phyloP scores from a whole-genome alignment of 1,140 invertebrate species.

The Doryteuthis pealeii region DNA sequence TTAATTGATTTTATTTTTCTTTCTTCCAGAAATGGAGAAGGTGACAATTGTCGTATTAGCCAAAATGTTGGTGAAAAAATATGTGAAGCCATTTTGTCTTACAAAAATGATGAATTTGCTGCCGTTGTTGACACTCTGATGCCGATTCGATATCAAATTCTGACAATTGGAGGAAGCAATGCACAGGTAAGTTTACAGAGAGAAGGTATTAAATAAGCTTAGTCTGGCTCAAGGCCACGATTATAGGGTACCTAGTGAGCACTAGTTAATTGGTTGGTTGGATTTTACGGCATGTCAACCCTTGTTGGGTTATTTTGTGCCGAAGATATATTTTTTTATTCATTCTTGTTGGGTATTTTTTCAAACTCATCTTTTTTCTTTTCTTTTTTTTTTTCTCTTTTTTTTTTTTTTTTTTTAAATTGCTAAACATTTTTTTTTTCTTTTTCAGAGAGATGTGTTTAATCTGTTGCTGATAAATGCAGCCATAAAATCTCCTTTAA shows the following conservation, averaged over 20 bases:
- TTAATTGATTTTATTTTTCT: too few relatives aligned
- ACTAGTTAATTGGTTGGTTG: too few relatives aligned
- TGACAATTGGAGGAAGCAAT: constrained; percentile 62
- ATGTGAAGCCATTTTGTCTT: constrained; percentile 55
- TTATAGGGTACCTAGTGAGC: too few relatives aligned
- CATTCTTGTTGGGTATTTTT: too few relatives aligned
- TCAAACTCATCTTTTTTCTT: constrained; percentile 9
- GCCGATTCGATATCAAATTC: constrained; percentile 55
- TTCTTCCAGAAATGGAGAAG: constrained; percentile 28
- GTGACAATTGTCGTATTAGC: constrained; percentile 35
- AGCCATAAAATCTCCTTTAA: constrained; percentile 53
- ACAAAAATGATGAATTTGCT: constrained; percentile 49
- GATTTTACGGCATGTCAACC: too few relatives aligned
- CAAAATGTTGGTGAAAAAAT: constrained; percentile 48
- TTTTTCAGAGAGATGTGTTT: constrained; percentile 59
- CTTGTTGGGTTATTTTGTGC: too few relatives aligned
- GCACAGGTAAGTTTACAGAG: constrained; percentile 60
- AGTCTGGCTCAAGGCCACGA: too few relatives aligned
- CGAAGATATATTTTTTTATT: too few relatives aligned
- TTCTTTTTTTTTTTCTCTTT: neutral
- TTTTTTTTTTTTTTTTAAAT: too few relatives aligned
- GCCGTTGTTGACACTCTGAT: constrained; percentile 53
- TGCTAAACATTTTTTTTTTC: neutral
- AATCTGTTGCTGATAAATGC: constrained; percentile 58
- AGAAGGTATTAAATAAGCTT: neutral